These are phyloP conservation scores for Seriola dumerili DNA, from an alignment of 2,113 vertebrate genomes.

Conservation along the genomic window DNA sequence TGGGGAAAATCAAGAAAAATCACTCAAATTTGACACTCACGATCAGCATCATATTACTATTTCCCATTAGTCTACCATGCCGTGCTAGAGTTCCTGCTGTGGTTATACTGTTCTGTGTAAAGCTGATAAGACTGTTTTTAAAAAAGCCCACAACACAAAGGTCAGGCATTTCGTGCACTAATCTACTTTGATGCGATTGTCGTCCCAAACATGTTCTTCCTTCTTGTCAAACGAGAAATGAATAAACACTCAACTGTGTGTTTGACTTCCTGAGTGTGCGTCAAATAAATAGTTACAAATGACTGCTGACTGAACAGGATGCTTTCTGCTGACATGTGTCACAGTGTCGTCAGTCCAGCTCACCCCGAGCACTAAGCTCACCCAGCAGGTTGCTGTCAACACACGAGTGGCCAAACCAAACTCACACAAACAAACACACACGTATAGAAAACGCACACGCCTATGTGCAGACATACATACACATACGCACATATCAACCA, in stretches of 20 bases:
- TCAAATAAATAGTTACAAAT: constrained; percentile 68
- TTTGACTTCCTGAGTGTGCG: constrained; percentile 60
- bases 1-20: too few species aligned
- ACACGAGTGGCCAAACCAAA: constrained; percentile 53
- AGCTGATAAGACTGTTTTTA: too few species aligned
- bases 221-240: constrained; percentile 2
- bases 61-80: too few species aligned
- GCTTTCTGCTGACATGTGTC: constrained; percentile 77
- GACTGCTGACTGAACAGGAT: constrained; percentile 76
- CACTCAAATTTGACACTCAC: too few species aligned
- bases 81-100: neutral
- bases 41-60: too few species aligned
- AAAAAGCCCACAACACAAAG: neutral
- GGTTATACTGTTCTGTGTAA: neutral
- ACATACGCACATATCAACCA: constrained; percentile 52
- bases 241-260: constrained; percentile 38
- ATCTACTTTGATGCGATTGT: neutral
- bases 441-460: constrained; percentile 35
- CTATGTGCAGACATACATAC: constrained; percentile 22
- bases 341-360: constrained; percentile 66
- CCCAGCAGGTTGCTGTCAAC: constrained; percentile 81
- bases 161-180: neutral
- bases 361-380: constrained; percentile 65
- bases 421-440: constrained; percentile 41
- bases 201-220: neutral